Conservation (phyloP, 2,888 invertebrate genomes). For the Cosmia pyralina region DNA sequence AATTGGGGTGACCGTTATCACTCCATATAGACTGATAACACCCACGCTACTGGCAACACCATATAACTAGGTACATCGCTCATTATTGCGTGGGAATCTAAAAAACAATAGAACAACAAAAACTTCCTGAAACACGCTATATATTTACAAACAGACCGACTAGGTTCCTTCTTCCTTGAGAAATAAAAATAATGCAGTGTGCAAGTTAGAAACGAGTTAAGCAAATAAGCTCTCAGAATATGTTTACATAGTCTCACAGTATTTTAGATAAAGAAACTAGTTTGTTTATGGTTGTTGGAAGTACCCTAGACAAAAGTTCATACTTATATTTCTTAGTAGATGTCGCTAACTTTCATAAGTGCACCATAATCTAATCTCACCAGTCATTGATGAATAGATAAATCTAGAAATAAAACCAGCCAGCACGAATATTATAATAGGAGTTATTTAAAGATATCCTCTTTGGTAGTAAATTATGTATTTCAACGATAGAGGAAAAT, state of each 20-base stretch:
- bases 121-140: constrained; percentile 64
- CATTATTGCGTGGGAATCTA: constrained; percentile 62
- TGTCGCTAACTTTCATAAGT: constrained; percentile 45
- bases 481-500: constrained; percentile 49
- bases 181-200: constrained; percentile 59
- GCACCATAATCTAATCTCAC: constrained; percentile 9
- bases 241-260: constrained; percentile 37
- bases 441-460: constrained; percentile 38
- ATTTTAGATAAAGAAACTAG: constrained; percentile 55
- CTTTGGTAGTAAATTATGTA: constrained; percentile 13
- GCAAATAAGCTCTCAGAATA: constrained; percentile 48
- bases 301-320: neutral
- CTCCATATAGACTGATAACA: constrained; percentile 68
- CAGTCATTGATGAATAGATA: constrained; percentile 15
- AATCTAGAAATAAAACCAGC: constrained; percentile 21
- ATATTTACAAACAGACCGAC: constrained; percentile 49
- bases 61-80: constrained; percentile 34
- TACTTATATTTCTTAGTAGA: constrained; percentile 19
- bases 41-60: constrained; percentile 38
- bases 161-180: constrained; percentile 74
- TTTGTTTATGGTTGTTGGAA: constrained; percentile 48
- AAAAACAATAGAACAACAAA: constrained; percentile 59
- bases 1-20: constrained; percentile 71
- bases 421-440: constrained; percentile 20
- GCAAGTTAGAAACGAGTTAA: constrained; percentile 45